Evolutionary conservation across 2,888 invertebrate genomes (phyloP), one percentile per base, ranked within the genome.

Genomic region (Acronicta aceris): DNA sequence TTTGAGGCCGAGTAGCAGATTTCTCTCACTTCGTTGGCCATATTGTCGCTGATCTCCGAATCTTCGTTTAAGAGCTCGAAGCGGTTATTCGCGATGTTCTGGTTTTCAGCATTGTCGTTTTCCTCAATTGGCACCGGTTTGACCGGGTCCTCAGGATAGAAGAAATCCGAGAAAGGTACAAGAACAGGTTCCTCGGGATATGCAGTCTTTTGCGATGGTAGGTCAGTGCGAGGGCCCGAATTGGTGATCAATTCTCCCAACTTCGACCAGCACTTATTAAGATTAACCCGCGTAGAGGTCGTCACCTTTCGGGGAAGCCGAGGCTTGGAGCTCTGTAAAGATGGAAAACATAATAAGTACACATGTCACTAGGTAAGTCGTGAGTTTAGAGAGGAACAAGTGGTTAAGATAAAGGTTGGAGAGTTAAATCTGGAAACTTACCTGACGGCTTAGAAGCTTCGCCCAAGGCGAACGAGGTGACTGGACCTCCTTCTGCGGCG

Each of bases 191-290:
- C 93, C 75, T 92, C 93, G 70, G 87, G 79, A 78, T 90, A 89
- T 71, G 86, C 92, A 91, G 92, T 91, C 90, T 93, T 93, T 78
- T 90, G 88, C 82, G 91, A 91, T 89, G 92, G 92, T 85, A 94
- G 92, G 88, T 93, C 90, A 85, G 90, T 76, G 81, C 89, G 90
- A 2, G 93, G 89, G 61, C 89, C 85, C 36, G 92, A 81, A 74
- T 95, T 92, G 76, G 95, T 92, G 83, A 95, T 93, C 72, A 95
- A 86, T 66, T 95, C 95, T 78, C 96, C 96, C 71, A 96, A 95
- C 84, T 95, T 95, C 71, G 95, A 94, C 96, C 96, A 96, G 86
- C 96, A 96, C 86, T 95, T 94, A 89, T 96, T 96, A 71, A 96
- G 91, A 85, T 96, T 96, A 84, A 96, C 95, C 74, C 95, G 95